Evolutionary conservation across 2,888 invertebrate species (phyloP).

Genomic region (Hirtodrosophila trivittata): DNA sequence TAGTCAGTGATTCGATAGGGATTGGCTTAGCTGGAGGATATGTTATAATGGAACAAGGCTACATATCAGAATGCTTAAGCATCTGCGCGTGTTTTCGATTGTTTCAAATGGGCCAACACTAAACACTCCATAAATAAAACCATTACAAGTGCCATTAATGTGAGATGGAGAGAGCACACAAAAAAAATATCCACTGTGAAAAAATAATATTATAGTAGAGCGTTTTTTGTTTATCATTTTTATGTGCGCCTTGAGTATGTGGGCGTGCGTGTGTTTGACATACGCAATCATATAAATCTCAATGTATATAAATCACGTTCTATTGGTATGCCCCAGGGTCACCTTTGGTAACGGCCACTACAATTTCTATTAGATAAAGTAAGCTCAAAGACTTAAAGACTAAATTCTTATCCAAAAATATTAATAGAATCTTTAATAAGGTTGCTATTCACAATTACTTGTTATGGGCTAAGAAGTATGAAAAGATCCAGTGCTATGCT

Average conservation of each 20-base stretch:
- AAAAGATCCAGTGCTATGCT: constrained; percentile 13
- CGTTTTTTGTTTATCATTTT: constrained; percentile 71
- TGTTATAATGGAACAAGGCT: constrained; percentile 15
- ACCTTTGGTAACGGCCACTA: constrained; percentile 12
- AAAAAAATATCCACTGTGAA: too few species aligned
- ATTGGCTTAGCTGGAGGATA: constrained; percentile 54
- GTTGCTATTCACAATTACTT: too few species aligned
- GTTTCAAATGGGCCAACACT: constrained; percentile 69
- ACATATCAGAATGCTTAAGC: constrained; percentile 39
- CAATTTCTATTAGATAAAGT: background rate
- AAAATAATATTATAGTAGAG: constrained; percentile 54
- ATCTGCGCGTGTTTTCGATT: constrained; percentile 52
- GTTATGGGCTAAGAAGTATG: background rate
- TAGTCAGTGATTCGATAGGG: constrained; percentile 43
- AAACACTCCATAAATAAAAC: constrained; percentile 82
- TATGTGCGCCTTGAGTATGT: constrained; percentile 65
- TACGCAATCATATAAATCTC: constrained; percentile 72
- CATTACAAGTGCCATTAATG: constrained; percentile 67
- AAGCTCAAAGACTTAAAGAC: background rate
- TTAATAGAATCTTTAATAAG: too few species aligned
- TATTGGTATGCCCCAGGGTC: constrained; percentile 54
- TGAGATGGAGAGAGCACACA: constrained; percentile 17
- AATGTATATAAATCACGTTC: constrained; percentile 72
- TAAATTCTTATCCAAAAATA: too few species aligned
- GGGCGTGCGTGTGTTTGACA: constrained; percentile 64